Conservation (phyloP, 2,888 invertebrate species). For the Lumbricus terrestris region DNA sequence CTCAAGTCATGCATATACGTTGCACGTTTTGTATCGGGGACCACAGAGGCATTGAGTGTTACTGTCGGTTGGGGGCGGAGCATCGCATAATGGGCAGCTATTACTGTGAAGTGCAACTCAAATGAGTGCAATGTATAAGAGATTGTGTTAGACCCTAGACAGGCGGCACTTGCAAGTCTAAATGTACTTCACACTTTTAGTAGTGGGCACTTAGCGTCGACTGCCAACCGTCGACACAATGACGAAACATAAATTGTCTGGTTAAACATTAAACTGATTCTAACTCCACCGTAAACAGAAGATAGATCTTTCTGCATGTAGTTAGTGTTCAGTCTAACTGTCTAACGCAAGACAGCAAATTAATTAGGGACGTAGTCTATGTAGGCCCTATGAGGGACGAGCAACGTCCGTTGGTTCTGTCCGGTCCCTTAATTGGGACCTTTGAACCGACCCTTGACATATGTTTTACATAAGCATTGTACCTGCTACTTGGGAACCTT, state of each 20-base stretch:
- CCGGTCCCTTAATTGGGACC: no score
- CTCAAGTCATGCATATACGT: background rate
- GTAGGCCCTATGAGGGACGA: no score
- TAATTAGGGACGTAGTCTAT: no score
- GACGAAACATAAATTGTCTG: background rate
- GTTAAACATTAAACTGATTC: no score
- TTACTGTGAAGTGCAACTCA: background rate
- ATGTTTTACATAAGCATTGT: no score
- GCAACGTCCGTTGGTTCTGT: no score
- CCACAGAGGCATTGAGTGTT: background rate
- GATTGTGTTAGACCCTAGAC: background rate
- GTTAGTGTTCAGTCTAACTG: no score
- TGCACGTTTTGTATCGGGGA: background rate
- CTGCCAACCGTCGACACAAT: background rate
- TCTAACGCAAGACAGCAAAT: no score
- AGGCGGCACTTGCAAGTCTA: background rate
- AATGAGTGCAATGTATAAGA: background rate
- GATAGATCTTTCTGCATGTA: no score
- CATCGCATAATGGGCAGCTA: background rate
- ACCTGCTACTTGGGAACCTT: no score
- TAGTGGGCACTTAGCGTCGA: background rate
- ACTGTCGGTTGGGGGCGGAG: background rate
- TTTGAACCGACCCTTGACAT: no score
- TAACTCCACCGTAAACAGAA: background rate
- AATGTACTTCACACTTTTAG: background rate